A percentile compares a stretch with the other conserved stretches of the same genome.
Evolutionary conservation across 2,113 vertebrate species (phyloP).

Genomic region (Gnathonemus longibarbis): DNA sequence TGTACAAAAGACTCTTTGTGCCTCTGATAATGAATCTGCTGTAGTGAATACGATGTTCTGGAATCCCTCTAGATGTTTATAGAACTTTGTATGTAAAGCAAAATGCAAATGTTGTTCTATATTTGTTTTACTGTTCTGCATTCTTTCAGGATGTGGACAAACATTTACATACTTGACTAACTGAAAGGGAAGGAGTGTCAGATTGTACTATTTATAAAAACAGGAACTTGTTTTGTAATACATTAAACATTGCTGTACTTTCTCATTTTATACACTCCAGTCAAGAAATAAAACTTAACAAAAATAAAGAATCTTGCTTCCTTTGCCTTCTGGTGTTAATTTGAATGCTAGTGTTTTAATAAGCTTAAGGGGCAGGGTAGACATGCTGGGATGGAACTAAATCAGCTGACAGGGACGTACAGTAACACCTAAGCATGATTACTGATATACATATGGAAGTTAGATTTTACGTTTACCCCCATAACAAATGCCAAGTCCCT

Average conservation of each 20-base stretch:
- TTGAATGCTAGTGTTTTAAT: no score
- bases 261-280: not conserved
- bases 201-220: not conserved
- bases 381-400: no score
- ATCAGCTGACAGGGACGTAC: no score
- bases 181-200: not conserved
- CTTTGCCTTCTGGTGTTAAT: no score
- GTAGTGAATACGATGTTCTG: not conserved
- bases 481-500: no score
- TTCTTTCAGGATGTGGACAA: not conserved
- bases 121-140: not conserved
- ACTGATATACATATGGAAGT: no score
- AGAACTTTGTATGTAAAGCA: not conserved
- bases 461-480: fast-evolving
- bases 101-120: not conserved
- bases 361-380: no score
- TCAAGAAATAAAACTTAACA: not conserved
- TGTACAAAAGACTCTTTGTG: not conserved
- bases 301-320: not conserved
- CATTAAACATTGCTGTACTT: not conserved
- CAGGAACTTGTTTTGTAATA: not conserved
- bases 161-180: not conserved
- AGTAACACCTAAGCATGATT: no score
- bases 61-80: not conserved
- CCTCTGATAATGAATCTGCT: not conserved